Conservation (phyloP, 2,888 invertebrate species). For the Pristionchus arcanus region DNA sequence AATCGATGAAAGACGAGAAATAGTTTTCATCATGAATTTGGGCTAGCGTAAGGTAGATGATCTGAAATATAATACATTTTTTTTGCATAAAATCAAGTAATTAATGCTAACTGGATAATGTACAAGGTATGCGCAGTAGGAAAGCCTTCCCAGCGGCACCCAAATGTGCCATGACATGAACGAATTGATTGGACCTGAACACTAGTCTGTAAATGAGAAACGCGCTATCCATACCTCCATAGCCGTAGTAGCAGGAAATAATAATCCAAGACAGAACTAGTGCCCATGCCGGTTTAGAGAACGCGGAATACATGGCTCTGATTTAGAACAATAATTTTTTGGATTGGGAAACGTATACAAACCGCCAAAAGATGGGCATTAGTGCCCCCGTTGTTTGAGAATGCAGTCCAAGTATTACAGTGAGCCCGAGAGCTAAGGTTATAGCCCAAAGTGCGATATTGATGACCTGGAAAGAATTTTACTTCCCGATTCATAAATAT, state of each 20-base stretch:
- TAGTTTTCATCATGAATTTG: not conserved
- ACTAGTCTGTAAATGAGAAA: not conserved
- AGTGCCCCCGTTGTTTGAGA: not conserved
- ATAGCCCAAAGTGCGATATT: constrained; percentile 56
- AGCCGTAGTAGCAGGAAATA: constrained; percentile 64
- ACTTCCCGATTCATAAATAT: not conserved
- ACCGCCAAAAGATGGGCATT: constrained; percentile 51
- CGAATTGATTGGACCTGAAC: constrained; percentile 60
- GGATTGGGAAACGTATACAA: not conserved
- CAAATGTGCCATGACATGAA: constrained; percentile 66
- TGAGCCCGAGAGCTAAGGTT: constrained; percentile 43
- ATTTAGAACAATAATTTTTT: not conserved
- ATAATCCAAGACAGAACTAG: constrained; percentile 61
- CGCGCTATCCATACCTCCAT: constrained; percentile 55
- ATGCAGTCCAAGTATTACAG: constrained; percentile 48
- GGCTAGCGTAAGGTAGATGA: not conserved
- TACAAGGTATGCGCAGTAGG: constrained; percentile 60
- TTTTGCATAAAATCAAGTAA: not conserved
- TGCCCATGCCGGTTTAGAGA: constrained; percentile 61
- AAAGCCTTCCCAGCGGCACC: constrained; percentile 60
- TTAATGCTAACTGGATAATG: not conserved
- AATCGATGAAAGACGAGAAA: not conserved
- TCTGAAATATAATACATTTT: not conserved
- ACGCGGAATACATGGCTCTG: constrained; percentile 60
- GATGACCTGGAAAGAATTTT: not conserved